Evolutionary conservation across 2,888 invertebrate genomes (phyloP).

Genomic region (Unio delphinus): DNA sequence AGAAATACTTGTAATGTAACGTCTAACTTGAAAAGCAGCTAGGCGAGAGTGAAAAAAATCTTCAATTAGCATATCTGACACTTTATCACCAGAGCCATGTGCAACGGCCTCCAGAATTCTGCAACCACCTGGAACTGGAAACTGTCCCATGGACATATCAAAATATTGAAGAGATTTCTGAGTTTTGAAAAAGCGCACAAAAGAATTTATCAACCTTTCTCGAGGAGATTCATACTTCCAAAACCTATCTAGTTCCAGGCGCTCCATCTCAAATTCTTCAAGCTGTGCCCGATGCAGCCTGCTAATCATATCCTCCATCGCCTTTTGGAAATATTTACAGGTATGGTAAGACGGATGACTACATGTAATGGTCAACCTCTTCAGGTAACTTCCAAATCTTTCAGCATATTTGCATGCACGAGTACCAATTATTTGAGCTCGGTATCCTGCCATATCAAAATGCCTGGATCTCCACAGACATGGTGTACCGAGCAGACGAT

Average conservation of each 20-base stretch:
- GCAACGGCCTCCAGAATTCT: slow-evolving; percentile 54
- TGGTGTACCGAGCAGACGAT: slow-evolving; percentile 35
- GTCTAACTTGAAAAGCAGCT: slow-evolving; percentile 37
- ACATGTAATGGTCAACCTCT: slow-evolving; percentile 47
- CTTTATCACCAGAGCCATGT: slow-evolving; percentile 34
- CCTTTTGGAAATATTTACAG: slow-evolving; percentile 49
- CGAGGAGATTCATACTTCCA: slow-evolving; percentile 56
- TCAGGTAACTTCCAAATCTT: slow-evolving; percentile 42
- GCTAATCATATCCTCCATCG: slow-evolving; percentile 45
- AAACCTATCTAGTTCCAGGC: slow-evolving; percentile 54
- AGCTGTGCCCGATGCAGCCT: slow-evolving; percentile 40
- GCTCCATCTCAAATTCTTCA: slow-evolving; percentile 44
- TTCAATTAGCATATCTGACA: slow-evolving; percentile 49
- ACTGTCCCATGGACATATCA: slow-evolving; percentile 50
- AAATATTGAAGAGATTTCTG: slow-evolving; percentile 42
- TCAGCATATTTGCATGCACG: slow-evolving; percentile 48
- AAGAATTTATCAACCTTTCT: slow-evolving; percentile 44
- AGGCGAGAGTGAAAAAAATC: slow-evolving; percentile 58
- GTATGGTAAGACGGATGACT: slow-evolving; percentile 54
- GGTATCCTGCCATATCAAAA: slow-evolving; percentile 50
- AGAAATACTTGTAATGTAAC: slow-evolving; percentile 40
- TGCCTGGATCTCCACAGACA: slow-evolving; percentile 46
- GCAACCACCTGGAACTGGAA: slow-evolving; percentile 40
- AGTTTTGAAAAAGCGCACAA: slow-evolving; percentile 49
- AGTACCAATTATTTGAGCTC: slow-evolving; percentile 29